phyloP scores from a whole-genome alignment of 2,888 invertebrate genomes.

The Elegia similella region DNA sequence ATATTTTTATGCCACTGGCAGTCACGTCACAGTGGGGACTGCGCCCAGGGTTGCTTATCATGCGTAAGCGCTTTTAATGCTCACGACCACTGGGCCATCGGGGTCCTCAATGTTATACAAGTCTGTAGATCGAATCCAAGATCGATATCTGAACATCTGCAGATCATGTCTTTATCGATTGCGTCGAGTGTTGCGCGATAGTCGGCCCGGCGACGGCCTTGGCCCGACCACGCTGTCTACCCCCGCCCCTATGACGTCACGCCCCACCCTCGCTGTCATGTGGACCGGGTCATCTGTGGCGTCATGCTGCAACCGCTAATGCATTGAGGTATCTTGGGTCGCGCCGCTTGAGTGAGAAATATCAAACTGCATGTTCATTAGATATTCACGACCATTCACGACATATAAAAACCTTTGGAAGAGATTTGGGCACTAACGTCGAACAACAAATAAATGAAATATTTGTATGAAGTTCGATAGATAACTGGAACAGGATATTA shows the following conservation, averaged over 20 bases:
- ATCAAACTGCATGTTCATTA: conserved; percentile 1
- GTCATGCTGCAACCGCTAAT: conserved; percentile 48
- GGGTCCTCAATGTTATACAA: not conserved
- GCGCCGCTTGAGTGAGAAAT: conserved; percentile 14
- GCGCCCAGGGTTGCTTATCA: too few relatives aligned
- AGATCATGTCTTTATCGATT: conserved; percentile 64
- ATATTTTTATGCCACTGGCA: too few relatives aligned
- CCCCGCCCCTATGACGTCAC: conserved; percentile 62
- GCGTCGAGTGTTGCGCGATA: conserved; percentile 67
- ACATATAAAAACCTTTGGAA: too few relatives aligned
- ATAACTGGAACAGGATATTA: too few relatives aligned
- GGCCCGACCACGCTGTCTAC: conserved; percentile 67
- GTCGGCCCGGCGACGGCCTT: conserved; percentile 80
- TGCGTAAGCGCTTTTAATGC: too few relatives aligned
- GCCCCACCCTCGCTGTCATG: conserved; percentile 56
- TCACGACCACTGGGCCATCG: too few relatives aligned
- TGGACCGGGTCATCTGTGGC: conserved; percentile 63
- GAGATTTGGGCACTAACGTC: too few relatives aligned
- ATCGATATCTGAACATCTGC: conserved; percentile 28
- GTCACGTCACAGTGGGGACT: too few relatives aligned
- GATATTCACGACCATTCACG: too few relatives aligned
- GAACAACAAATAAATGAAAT: too few relatives aligned
- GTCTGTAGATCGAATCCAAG: not conserved
- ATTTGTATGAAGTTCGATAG: too few relatives aligned
- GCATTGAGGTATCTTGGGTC: conserved; percentile 25